Evolutionary conservation across 2,888 invertebrate species (phyloP).

Genomic region (Melieria omissa): DNA sequence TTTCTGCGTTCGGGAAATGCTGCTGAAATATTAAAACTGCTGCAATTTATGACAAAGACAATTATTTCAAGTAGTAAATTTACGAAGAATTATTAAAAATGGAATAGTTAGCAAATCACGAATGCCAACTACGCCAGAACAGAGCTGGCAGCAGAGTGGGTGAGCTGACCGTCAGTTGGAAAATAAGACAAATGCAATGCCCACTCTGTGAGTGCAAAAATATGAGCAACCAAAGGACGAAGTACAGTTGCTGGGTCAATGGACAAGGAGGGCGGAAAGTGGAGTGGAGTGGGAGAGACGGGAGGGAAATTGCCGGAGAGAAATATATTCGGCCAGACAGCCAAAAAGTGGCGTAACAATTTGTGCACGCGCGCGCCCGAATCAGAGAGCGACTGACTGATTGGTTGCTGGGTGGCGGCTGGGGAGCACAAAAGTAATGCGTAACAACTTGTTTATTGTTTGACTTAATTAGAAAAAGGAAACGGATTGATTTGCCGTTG

Average conservation of each 20-base stretch:
- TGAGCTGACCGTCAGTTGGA: neutral
- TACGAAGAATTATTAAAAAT: neutral
- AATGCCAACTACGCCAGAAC: constrained; percentile 3
- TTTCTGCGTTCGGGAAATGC: neutral
- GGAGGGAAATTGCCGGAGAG: neutral
- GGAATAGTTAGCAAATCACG: constrained; percentile 5
- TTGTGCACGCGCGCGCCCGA: neutral
- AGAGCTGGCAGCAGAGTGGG: neutral
- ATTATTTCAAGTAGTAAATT: constrained; percentile 35
- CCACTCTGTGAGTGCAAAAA: neutral
- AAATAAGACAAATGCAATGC: neutral
- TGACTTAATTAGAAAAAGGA: constrained; percentile 21
- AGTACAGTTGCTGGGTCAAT: neutral
- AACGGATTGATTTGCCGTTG: neutral
- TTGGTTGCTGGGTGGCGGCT: neutral
- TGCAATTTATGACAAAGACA: constrained; percentile 38
- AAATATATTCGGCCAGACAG: neutral
- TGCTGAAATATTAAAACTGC: constrained; percentile 37
- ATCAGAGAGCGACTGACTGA: neutral
- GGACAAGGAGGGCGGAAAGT: neutral
- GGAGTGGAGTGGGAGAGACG: neutral
- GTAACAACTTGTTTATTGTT: constrained; percentile 22
- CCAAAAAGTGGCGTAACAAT: neutral
- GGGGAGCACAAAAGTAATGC: neutral
- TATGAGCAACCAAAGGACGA: neutral